These are phyloP conservation scores for Dermatemys mawii DNA, from an alignment of 2,113 vertebrate genomes.

Conservation along the genomic window DNA sequence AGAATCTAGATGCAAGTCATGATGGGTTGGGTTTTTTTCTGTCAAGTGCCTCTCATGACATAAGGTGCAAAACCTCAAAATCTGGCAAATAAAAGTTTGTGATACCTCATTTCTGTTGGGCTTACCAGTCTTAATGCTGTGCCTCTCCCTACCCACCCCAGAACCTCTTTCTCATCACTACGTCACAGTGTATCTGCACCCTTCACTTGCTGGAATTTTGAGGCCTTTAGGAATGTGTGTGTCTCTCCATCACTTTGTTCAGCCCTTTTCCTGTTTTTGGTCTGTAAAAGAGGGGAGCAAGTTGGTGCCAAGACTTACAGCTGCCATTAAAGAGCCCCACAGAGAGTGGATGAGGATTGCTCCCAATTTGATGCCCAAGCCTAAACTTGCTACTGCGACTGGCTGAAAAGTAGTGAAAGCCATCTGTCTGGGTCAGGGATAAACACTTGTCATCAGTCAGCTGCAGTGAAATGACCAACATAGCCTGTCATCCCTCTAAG, in stretches of 20 bases:
- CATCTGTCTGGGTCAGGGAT: not conserved
- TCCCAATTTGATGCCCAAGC: not conserved
- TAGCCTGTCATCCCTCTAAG: not conserved
- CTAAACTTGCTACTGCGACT: not conserved
- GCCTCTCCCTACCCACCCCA: not conserved
- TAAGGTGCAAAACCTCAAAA: not conserved
- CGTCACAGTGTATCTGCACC: not conserved
- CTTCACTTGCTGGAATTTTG: not conserved
- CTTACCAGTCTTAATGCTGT: not conserved
- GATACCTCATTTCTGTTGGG: not conserved
- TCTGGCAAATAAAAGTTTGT: constrained; percentile 6
- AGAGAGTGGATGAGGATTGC: not conserved
- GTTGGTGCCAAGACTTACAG: not conserved
- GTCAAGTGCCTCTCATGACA: not conserved
- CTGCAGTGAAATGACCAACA: not conserved
- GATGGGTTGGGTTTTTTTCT: not conserved
- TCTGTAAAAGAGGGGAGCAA: not conserved
- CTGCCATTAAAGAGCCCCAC: not conserved
- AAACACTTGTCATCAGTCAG: not conserved
- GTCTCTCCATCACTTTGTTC: not conserved
- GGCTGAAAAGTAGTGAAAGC: not conserved
- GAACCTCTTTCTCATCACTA: not conserved
- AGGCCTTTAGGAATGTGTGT: not conserved
- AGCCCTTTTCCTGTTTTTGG: not conserved
- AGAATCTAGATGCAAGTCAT: not conserved